Percentiles rank a stretch among this genome's conserved stretches.
phyloP scores from a whole-genome alignment of 35 echinoderm and acorn worm genomes.

The Ophioderma brevispina region DNA sequence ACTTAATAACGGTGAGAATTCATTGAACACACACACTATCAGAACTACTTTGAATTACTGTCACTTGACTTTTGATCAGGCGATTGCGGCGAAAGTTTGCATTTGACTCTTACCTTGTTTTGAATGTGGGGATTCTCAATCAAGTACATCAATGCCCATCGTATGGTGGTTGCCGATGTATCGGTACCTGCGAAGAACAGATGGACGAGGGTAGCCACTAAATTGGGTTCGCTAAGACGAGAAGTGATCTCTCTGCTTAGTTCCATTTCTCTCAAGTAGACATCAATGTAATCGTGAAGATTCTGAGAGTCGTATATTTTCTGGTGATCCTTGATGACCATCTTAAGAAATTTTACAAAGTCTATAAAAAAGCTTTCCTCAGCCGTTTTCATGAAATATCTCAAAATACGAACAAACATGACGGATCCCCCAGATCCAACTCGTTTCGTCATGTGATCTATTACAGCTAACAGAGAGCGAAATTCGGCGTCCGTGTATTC shows the following conservation, averaged over 20 bases:
- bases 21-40: too few relatives aligned
- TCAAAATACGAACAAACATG: conserved; percentile 27
- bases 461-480: neutral
- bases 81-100: too few relatives aligned
- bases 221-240: conserved; percentile 42
- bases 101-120: conserved; percentile 8
- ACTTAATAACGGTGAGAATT: too few relatives aligned
- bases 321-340: conserved; percentile 15
- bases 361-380: neutral
- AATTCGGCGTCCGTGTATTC: conserved; percentile 54
- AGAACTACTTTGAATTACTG: too few relatives aligned
- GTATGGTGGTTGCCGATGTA: conserved; percentile 70
- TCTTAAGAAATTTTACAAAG: conserved; percentile 18
- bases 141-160: conserved; percentile 65
- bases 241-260: neutral
- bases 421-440: conserved; percentile 18
- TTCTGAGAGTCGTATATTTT: neutral
- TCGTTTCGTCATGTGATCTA: conserved; percentile 13
- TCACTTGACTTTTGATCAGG: too few relatives aligned
- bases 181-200: conserved; percentile 75
- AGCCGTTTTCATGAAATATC: neutral
- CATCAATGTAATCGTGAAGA: conserved; percentile 56
- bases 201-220: conserved; percentile 51
- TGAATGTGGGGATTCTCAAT: conserved; percentile 54
- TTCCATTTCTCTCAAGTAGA: conserved; percentile 51